These are phyloP conservation scores for Drosophila ogumai DNA, from an alignment of 1,140 invertebrate species.

Conservation along the genomic window DNA sequence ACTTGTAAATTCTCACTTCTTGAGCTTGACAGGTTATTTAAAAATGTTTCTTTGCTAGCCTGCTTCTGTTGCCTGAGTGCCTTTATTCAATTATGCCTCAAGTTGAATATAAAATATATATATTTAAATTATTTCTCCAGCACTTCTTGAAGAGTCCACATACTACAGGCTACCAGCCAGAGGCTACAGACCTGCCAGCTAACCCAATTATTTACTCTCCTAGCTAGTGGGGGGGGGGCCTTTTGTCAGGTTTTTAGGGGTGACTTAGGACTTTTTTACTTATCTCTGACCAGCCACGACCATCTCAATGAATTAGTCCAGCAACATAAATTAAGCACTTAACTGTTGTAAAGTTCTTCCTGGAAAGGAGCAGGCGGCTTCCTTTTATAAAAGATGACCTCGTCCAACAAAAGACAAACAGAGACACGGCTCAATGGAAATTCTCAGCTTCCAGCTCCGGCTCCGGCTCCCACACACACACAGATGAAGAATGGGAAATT, in stretches of 20 bases:
- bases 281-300: conserved; percentile 31
- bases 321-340: conserved; percentile 70
- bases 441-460: conserved; percentile 12
- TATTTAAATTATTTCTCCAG: conserved; percentile 5
- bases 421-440: conserved; percentile 60
- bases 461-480: neutral
- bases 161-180: neutral
- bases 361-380: conserved; percentile 14
- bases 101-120: conserved; percentile 14
- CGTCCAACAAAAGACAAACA: conserved; percentile 56
- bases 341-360: conserved; percentile 51
- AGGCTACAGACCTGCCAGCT: conserved; percentile 1
- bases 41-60: neutral
- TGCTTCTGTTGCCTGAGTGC: neutral
- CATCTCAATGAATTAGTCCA: conserved; percentile 59
- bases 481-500: conserved; percentile 70
- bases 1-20: neutral
- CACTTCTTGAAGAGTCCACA: conserved; percentile 3
- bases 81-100: conserved; percentile 15
- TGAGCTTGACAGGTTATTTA: neutral
- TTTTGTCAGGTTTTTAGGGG: conserved; percentile 17
- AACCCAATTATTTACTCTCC: conserved; percentile 32
- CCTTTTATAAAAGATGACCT: conserved; percentile 37
- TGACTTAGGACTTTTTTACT: conserved; percentile 19
- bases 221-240: neutral